Evolutionary conservation across 2,888 invertebrate genomes (phyloP), one percentile per base, ranked within the genome.

Genomic region (Ochropacha duplaris): DNA sequence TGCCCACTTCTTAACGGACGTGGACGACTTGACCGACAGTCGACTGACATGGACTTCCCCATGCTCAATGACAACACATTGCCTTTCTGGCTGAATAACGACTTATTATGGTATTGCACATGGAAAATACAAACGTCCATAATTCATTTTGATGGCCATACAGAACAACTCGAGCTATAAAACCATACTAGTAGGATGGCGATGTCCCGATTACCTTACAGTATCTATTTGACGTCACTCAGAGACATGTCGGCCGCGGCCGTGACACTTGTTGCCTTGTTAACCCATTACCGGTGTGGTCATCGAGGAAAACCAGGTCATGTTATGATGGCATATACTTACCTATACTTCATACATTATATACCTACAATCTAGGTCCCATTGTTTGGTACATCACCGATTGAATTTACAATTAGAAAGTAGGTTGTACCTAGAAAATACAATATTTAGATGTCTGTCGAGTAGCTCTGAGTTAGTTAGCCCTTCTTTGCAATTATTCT

Each of bases 1-100:
- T 78, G 83, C 86, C 84, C 83, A 86, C 88, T 86, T 86, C 76
- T 77, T 69, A 73, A 85, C 88, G 88, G 89, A 86, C 83, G 76
- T 76, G 69, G 73, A 72, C 71, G 71, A 69, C 73, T 71, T 70
- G 71, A 69, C 81, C 75, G 78, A 82, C 81, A 69, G 73, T 71
- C 71, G 71, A 69, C 81, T 75, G 78, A 82, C 81, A 71, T 78
- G 75, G 69, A 79, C 84, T 85, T 88, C 86, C 88, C 82, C 83
- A 76, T 63, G 61, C 62, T 71, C 74, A 73, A 69, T 65, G 62
- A 69, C 64, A 19, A 44, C 44, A 36, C 36, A 36, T 36, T 44
- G 19, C 44, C 44, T 44, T 44, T 9, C 44, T 14, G 44, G 44
- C 44, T 44, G n/a, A 44, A 31, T 31, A 12, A 12, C 12, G 44